Evolutionary conservation across 1,140 invertebrate species (phyloP), one percentile per base, ranked within the genome.

Genomic region (Drosophila serrata): DNA sequence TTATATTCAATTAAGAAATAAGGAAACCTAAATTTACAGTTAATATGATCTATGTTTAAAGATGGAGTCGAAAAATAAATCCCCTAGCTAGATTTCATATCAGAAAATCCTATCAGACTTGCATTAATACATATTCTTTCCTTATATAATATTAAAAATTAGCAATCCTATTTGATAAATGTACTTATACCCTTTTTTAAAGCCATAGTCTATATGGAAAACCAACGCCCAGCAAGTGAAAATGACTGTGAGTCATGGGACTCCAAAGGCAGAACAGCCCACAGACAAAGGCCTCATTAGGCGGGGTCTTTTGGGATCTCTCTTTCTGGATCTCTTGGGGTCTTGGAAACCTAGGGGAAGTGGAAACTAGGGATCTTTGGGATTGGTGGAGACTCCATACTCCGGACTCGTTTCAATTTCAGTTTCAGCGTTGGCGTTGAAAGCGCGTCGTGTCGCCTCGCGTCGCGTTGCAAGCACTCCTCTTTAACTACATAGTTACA

Each of bases 281-380:
- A 75, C 85, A 88, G 85, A 85, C 85, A 90, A 90, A 90, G 69
- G 78, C 75, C 81, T 90, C 85, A 90, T 90, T 90, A 90, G 85
- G 85, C 75, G 79, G 56, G 67, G 72, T 76, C 81, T 67, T 43
- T 55, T 49, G 49, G 49, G 72, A 48, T 40, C 51, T 55, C 51
- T 35, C 19, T 55, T 37, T 24, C 33, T 37, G 33, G 51, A 55
- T 55, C 33, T 51, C 17, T 33, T 15, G 43, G 43, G 33, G 4
- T 35, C 8, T 35, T 17, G 40, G 11, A 12, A 43, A 19, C 17
- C 42, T 11, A 19, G 42, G 42, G 65, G 49, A 48, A 29, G n/a
- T 63, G 35, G 43, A 31, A 35, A 43, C 61, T 59, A 13, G 29
- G 12, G 45, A 27, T n/a, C 58, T 19, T n/a, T n/a, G n/a, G n/a